Percentiles rank a stretch among this genome's conserved stretches.
Conservation (phyloP, 2,113 vertebrate species). For the Silurus glanis region DNA sequence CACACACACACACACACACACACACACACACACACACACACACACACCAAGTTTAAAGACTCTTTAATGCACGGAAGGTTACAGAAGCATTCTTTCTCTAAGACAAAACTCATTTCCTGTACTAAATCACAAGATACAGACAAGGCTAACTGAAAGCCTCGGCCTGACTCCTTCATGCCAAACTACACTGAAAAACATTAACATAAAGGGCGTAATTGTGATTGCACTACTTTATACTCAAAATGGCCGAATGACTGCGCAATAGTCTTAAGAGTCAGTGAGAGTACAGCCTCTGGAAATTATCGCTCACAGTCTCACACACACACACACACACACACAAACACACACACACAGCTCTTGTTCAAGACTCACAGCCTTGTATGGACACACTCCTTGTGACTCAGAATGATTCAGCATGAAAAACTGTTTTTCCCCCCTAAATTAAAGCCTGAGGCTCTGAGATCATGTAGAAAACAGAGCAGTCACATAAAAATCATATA, state of each 20-base stretch:
- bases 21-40: no score
- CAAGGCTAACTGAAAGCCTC: background rate
- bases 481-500: no score
- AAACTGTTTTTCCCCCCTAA: background rate
- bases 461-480: background rate
- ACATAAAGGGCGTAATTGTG: background rate
- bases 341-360: background rate
- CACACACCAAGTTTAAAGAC: background rate
- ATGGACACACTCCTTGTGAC: conserved; percentile 32
- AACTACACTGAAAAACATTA: background rate
- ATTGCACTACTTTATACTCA: background rate
- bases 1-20: background rate
- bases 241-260: background rate
- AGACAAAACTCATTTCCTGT: background rate
- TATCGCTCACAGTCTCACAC: background rate
- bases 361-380: conserved; percentile 18
- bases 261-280: background rate
- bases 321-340: background rate
- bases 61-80: background rate
- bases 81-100: background rate
- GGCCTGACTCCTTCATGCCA: background rate
- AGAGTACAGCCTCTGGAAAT: conserved; percentile 3
- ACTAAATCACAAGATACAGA: background rate
- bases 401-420: conserved; percentile 25
- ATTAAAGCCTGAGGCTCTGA: background rate